These are phyloP conservation scores for Plecotus auritus DNA, from an alignment of 2,113 vertebrate species.

Conservation along the genomic window DNA sequence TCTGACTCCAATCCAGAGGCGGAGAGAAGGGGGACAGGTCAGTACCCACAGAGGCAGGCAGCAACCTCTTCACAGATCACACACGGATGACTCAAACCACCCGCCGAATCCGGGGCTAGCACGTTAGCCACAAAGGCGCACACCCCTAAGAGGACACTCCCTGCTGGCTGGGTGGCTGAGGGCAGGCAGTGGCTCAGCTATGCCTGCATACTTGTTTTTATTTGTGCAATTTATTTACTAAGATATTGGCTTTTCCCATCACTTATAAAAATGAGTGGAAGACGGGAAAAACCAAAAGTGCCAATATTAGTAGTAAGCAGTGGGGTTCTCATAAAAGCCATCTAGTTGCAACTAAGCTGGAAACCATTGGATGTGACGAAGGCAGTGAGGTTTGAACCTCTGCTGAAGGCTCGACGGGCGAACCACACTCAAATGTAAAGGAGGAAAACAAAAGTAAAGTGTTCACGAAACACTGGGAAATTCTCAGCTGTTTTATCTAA, in stretches of 20 bases:
- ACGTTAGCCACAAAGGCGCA: fast-evolving
- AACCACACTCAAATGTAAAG: background rate
- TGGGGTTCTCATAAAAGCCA: background rate
- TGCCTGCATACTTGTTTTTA: background rate
- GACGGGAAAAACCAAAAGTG: background rate
- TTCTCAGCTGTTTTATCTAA: background rate
- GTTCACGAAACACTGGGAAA: background rate
- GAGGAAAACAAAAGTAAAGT: background rate
- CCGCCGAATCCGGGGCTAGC: background rate
- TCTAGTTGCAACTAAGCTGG: background rate
- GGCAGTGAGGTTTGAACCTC: background rate
- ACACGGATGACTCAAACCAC: background rate
- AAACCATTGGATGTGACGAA: background rate
- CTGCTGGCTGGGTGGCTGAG: fast-evolving
- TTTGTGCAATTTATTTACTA: background rate
- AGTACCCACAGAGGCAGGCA: background rate
- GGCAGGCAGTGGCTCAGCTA: background rate
- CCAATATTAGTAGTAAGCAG: background rate
- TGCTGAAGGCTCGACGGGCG: background rate
- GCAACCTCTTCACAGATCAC: background rate
- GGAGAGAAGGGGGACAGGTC: background rate
- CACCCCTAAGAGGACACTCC: background rate
- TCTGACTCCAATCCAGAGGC: background rate
- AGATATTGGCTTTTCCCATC: background rate
- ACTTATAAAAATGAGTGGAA: background rate